phyloP scores from a whole-genome alignment of 2,888 invertebrate genomes.

The Drosophila differens region DNA sequence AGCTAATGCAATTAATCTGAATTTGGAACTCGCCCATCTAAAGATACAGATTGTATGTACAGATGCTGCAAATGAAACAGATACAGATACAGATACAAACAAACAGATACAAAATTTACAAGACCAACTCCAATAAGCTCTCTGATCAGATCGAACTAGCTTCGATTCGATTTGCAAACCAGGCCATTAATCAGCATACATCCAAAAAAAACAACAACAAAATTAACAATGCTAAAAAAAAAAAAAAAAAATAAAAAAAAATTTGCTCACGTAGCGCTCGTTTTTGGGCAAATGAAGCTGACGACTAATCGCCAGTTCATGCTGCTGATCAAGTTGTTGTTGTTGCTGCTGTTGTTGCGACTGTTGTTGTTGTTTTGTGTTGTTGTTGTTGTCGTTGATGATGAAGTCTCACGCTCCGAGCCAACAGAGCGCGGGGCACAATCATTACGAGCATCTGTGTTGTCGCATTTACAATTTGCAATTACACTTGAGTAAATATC shows the following conservation, averaged over 20 bases:
- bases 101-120: too few relatives aligned
- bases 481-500: conserved; percentile 82
- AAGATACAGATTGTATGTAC: too few relatives aligned
- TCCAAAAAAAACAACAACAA: conserved; percentile 3
- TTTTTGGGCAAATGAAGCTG: conserved; percentile 53
- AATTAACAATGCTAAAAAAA: conserved; percentile 21
- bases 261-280: conserved; percentile 38
- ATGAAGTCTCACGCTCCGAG: conserved; percentile 62
- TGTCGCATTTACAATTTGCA: conserved; percentile 82
- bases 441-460: conserved; percentile 76
- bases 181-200: conserved; percentile 17
- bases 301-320: conserved; percentile 26
- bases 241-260: conserved; percentile 5
- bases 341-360: conserved; percentile 12
- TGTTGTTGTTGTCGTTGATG: conserved; percentile 20
- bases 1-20: not conserved
- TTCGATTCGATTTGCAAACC: not conserved
- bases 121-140: not conserved
- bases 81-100: not conserved
- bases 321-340: conserved; percentile 11
- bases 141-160: not conserved
- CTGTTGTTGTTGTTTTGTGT: conserved; percentile 3
- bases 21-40: too few relatives aligned
- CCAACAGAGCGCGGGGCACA: conserved; percentile 40
- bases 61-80: not conserved